Conservation (phyloP, 2,113 vertebrate species). For the Amblyornis subalaris region DNA sequence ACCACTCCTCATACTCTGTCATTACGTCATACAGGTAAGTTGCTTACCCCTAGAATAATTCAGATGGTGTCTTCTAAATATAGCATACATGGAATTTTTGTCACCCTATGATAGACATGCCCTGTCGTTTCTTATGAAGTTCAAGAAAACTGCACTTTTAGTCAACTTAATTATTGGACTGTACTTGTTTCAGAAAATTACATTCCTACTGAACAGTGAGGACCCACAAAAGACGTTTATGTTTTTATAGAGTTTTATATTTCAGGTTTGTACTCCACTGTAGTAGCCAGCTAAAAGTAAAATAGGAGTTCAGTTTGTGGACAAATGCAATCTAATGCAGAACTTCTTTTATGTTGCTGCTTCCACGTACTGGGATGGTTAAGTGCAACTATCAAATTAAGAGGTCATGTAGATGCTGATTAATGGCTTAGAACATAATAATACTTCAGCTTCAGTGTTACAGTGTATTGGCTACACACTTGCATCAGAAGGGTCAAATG, state of each 20-base stretch:
- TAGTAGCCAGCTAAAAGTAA: not conserved
- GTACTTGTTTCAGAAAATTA: not conserved
- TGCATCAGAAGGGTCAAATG: not conserved
- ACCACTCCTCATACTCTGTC: not conserved
- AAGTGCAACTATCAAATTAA: not conserved
- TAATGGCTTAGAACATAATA: not conserved
- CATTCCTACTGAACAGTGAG: not conserved
- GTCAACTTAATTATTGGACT: not conserved
- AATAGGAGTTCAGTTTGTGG: not conserved
- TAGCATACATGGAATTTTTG: not conserved
- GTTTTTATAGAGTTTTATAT: not conserved
- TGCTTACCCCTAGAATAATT: not conserved
- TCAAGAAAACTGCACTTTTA: not conserved
- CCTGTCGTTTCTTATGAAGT: not conserved
- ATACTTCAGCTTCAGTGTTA: not conserved
- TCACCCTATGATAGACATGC: not conserved
- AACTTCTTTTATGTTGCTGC: not conserved
- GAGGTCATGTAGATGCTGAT: not conserved
- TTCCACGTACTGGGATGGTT: not conserved
- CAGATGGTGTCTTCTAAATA: not conserved
- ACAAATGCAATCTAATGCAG: not conserved
- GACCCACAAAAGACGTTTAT: not conserved
- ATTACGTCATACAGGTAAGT: not conserved
- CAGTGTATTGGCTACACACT: not conserved
- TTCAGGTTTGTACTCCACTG: not conserved